Base-by-base conservation (phyloP, 2,797 vertebrate genomes). In the Acrossocheilus wenchowensis region DNA sequence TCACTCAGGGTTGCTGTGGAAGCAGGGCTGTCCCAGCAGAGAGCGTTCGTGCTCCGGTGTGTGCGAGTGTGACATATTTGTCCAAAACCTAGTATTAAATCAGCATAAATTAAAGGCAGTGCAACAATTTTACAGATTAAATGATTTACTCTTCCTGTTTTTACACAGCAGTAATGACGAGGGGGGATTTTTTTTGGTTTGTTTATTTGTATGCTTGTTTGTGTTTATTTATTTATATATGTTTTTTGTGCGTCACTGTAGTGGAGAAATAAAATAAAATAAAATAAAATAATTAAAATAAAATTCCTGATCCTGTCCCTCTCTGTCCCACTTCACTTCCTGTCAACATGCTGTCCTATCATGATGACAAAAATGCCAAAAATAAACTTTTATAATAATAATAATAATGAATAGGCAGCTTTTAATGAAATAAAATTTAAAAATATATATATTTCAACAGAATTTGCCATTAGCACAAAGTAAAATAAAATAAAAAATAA, bases 51-150 rank as follows among this genome's bases (percentile, higher is more conserved):
- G 30, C 81, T 84, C 45, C 48, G 39, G 57, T 62, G 34, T 80
- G 82, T 68, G 72, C 81, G 60, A 73, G 68, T 72, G 68, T 39
- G 75, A 85, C 54, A 39, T 12, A 43, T 80, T 83, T 77, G 9
- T 64, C 23, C 43, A 57, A 73, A 57, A 41, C 19, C 15, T 71
- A 9, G 26, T 50, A 19, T 50, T 50, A 75, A 34, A 6, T 52
- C 26, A 50, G 26, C 45, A 74, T 30, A 30, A 48, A 73, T 45
- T 14, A 73, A 26, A 73, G 41, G 41, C 6, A n/a, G 23, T 48
- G 71, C 23, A 26, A 45, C 12, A 4, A 4, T 26, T 73, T 26
- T 6, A 45, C 12, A 66, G 6, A 66, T 34, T 66, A 34, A 66
- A 66, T 34, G 2, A 66, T 15, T 30, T 64, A 66, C 34, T 66